These are phyloP conservation scores for Cyanistes caeruleus DNA, from an alignment of 2,113 vertebrate species.

Conservation along the genomic window DNA sequence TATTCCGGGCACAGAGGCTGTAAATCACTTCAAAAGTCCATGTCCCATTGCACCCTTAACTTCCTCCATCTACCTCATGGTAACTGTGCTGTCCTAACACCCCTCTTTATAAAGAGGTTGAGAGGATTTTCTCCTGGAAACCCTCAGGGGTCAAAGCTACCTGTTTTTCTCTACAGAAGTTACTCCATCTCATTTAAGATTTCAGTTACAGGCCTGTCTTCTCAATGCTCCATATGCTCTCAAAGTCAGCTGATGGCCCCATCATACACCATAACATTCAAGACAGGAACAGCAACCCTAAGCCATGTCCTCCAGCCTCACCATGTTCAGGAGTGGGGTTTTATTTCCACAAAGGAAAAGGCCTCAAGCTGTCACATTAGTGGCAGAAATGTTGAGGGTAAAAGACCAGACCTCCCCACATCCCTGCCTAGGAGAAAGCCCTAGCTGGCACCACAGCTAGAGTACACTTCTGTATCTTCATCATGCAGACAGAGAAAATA, in stretches of 20 bases:
- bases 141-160: neutral
- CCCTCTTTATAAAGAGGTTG: neutral
- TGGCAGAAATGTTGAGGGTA: neutral
- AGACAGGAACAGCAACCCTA: neutral
- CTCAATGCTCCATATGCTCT: neutral
- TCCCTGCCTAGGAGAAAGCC: neutral
- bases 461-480: neutral
- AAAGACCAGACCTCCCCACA: neutral
- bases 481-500: neutral
- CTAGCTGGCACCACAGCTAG: neutral
- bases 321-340: neutral
- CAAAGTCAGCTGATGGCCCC: neutral
- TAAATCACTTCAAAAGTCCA: neutral
- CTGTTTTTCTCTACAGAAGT: neutral
- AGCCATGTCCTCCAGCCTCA: neutral
- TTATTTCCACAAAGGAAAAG: neutral
- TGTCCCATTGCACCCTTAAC: neutral
- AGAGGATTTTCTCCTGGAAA: neutral
- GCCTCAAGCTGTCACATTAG: neutral
- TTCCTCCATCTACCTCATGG: neutral
- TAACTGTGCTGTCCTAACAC: neutral
- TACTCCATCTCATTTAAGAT: neutral
- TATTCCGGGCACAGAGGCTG: neutral
- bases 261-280: neutral
- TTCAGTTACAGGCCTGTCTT: neutral